phyloP scores from a whole-genome alignment of 2,888 invertebrate genomes.

The Alcis repandata region DNA sequence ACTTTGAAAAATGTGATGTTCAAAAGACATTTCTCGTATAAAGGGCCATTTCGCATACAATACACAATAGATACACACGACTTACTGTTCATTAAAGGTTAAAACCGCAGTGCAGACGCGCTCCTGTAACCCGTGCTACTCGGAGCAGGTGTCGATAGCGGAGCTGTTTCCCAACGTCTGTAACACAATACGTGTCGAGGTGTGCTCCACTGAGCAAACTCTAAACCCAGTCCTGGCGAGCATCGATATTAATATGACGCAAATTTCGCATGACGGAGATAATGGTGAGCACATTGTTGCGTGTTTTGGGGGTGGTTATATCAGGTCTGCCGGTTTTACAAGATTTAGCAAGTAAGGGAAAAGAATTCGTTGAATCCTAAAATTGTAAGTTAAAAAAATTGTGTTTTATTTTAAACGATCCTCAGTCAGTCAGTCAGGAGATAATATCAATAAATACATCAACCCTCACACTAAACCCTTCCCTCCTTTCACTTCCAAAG shows the following conservation, averaged over 20 bases:
- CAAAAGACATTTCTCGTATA: too few species aligned
- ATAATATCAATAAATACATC: too few species aligned
- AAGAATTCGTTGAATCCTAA: too few species aligned
- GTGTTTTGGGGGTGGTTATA: too few species aligned
- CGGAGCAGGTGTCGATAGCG: slow-evolving; percentile 91
- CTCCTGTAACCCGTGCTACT: slow-evolving; percentile 90
- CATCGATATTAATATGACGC: slow-evolving; percentile 59
- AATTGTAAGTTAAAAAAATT: too few species aligned
- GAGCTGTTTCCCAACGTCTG: slow-evolving; percentile 94
- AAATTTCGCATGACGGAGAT: slow-evolving; percentile 74
- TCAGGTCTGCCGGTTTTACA: neutral
- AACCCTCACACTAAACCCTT: too few species aligned
- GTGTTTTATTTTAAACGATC: too few species aligned
- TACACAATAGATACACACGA: too few species aligned
- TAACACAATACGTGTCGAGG: slow-evolving; percentile 90
- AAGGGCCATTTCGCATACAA: too few species aligned
- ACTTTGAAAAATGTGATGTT: too few species aligned
- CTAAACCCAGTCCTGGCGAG: slow-evolving; percentile 71
- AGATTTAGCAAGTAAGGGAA: neutral
- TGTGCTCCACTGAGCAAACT: slow-evolving; percentile 78
- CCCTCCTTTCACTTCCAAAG: too few species aligned
- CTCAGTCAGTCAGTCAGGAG: too few species aligned
- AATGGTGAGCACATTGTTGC: slow-evolving; percentile 61
- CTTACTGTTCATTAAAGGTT: slow-evolving; percentile 76
- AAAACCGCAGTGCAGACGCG: slow-evolving; percentile 88